Conservation (phyloP, 2,888 invertebrate species). For the Rhopalosiphum nymphaeae region DNA sequence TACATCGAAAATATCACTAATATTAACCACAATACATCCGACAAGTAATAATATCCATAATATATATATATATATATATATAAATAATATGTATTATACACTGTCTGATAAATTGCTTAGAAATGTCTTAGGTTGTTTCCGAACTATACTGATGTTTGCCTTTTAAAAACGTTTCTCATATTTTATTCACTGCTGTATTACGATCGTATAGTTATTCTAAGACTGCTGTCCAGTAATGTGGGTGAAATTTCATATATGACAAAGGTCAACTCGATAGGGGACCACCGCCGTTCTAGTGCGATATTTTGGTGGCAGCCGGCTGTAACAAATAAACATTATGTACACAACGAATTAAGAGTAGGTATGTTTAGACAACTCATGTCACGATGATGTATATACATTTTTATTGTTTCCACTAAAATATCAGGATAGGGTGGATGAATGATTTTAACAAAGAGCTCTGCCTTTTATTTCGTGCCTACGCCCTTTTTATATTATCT, state of each 20-base stretch:
- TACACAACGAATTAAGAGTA: neutral
- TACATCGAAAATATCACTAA: neutral
- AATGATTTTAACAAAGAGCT: neutral
- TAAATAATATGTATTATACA: neutral
- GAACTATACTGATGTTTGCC: neutral
- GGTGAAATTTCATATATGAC: neutral
- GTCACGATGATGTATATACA: neutral
- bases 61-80: neutral
- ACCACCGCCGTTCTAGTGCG: neutral
- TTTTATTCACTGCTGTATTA: conserved; percentile 6
- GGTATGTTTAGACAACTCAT: neutral
- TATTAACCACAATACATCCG: neutral
- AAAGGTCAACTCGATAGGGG: neutral
- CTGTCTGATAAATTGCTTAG: neutral
- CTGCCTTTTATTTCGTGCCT: neutral
- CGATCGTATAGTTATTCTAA: neutral
- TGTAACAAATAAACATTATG: neutral
- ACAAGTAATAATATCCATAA: neutral
- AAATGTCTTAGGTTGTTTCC: neutral
- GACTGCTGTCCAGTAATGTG: neutral
- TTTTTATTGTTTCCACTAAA: conserved; percentile 36
- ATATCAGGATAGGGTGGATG: neutral
- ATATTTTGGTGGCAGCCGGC: neutral
- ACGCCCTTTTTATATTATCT: neutral
- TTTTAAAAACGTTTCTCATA: neutral